Conservation (phyloP, 1,140 invertebrate species). For the Drosophila melanica region DNA sequence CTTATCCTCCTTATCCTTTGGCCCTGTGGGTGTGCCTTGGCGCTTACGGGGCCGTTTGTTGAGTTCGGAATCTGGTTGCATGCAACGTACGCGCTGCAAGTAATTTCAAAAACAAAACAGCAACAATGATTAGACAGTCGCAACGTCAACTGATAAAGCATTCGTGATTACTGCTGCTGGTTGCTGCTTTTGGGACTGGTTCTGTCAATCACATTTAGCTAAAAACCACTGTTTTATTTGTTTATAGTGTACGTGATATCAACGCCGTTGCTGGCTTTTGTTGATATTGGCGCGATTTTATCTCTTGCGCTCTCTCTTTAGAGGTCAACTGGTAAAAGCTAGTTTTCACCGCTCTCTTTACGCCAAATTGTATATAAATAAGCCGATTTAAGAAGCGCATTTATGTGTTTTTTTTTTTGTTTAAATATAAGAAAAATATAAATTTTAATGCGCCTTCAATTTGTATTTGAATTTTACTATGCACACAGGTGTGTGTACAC, state of each 20-base stretch:
- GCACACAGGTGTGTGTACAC: slow-evolving; percentile 35
- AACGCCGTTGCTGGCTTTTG: slow-evolving; percentile 47
- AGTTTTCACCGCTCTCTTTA: not conserved
- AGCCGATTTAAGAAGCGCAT: not conserved
- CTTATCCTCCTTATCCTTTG: slow-evolving; percentile 23
- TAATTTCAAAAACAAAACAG: slow-evolving; percentile 9
- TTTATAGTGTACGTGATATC: slow-evolving; percentile 76
- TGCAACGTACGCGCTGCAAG: slow-evolving; percentile 67
- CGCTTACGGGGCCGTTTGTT: slow-evolving; percentile 54
- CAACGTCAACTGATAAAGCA: slow-evolving; percentile 34
- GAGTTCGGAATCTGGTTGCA: slow-evolving; percentile 71
- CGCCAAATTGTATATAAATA: not conserved
- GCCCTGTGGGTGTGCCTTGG: slow-evolving; percentile 49
- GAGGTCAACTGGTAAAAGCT: not conserved
- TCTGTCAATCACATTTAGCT: slow-evolving; percentile 72
- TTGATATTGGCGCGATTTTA: slow-evolving; percentile 62
- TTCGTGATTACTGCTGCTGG: slow-evolving; percentile 51
- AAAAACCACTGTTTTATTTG: slow-evolving; percentile 80
- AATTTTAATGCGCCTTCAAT: slow-evolving; percentile 23
- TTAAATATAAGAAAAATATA: not conserved
- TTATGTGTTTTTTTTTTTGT: not conserved
- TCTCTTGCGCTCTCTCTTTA: slow-evolving; percentile 39
- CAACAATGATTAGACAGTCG: slow-evolving; percentile 18
- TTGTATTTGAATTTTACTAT: not conserved
- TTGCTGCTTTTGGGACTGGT: slow-evolving; percentile 42